Evolutionary conservation across 2,888 invertebrate genomes (phyloP).

Genomic region (Imbricaverruca yamaguchii): DNA sequence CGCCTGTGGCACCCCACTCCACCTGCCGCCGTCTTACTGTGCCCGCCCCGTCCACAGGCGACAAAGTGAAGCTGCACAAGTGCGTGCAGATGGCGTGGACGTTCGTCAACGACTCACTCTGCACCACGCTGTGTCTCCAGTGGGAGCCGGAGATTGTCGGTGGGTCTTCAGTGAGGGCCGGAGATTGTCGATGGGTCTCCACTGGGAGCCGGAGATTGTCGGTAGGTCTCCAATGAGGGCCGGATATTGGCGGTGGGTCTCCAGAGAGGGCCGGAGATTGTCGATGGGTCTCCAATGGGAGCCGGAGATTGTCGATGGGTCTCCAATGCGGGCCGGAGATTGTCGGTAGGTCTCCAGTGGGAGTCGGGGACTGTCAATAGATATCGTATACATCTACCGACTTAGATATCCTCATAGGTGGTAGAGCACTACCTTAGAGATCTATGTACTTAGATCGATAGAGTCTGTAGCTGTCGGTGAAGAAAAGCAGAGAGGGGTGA

Average conservation of each 20-base stretch:
- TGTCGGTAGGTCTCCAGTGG: background rate
- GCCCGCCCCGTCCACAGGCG: conserved; percentile 49
- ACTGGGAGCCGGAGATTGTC: conserved; percentile 98
- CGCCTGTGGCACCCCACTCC: too few species aligned
- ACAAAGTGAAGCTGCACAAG: conserved; percentile 85
- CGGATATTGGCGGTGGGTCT: too few species aligned
- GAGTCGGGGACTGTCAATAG: too few species aligned
- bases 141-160: conserved; percentile 96
- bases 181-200: conserved; percentile 39
- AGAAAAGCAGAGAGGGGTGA: too few species aligned
- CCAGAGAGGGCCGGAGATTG: background rate
- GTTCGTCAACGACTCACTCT: conserved; percentile 90
- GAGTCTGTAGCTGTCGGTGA: too few species aligned
- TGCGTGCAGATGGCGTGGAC: conserved; percentile 99
- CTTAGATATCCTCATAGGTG: too few species aligned
- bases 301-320: too few species aligned
- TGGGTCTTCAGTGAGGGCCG: background rate
- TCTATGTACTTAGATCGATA: too few species aligned
- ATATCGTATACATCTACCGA: too few species aligned
- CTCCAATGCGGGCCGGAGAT: too few species aligned
- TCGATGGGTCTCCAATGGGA: background rate
- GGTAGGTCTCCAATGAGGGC: background rate
- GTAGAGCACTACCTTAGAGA: too few species aligned
- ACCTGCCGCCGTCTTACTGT: background rate
- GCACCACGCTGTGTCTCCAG: conserved; percentile 90